A percentile compares a stretch with the other conserved stretches of the same genome.
These are phyloP conservation scores for Montipora cactus DNA, from an alignment of 64 coral and sea anemone species.

Conservation along the genomic window DNA sequence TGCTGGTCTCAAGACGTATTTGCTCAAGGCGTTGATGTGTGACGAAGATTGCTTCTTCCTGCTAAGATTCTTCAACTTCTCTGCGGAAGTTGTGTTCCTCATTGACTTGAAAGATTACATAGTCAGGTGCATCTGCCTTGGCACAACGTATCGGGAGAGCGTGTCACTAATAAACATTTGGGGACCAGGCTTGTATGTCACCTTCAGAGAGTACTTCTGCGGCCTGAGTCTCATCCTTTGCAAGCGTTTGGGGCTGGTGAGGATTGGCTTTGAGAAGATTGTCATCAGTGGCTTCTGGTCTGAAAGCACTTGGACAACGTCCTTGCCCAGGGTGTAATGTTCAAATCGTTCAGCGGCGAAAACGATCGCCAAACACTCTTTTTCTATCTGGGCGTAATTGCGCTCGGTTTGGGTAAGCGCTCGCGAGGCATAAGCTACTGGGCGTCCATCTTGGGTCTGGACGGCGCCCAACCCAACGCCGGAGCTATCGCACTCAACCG, in stretches of 20 bases:
- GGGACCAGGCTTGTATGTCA: no score
- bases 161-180: slow-evolving; percentile 39
- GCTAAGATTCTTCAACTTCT: no score
- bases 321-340: slow-evolving; percentile 28
- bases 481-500: no score
- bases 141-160: not conserved
- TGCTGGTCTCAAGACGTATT: no score
- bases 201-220: no score
- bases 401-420: slow-evolving; percentile 32
- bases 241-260: not conserved
- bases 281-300: slow-evolving; percentile 50
- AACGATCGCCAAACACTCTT: slow-evolving; percentile 9
- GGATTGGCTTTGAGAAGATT: slow-evolving; percentile 23
- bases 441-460: slow-evolving; percentile 27
- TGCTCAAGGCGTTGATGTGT: no score
- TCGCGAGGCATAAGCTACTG: slow-evolving; percentile 19
- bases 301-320: not conserved
- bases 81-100: no score
- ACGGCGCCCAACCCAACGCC: not conserved
- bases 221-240: slow-evolving; percentile 31
- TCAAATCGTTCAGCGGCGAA: slow-evolving; percentile 20
- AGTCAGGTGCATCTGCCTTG: not conserved
- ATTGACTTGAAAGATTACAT: no score
- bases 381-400: slow-evolving; percentile 21
- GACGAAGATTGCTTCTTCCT: no score